phyloP scores from a whole-genome alignment of 2,113 vertebrate genomes.

The Oncorhynchus nerka region DNA sequence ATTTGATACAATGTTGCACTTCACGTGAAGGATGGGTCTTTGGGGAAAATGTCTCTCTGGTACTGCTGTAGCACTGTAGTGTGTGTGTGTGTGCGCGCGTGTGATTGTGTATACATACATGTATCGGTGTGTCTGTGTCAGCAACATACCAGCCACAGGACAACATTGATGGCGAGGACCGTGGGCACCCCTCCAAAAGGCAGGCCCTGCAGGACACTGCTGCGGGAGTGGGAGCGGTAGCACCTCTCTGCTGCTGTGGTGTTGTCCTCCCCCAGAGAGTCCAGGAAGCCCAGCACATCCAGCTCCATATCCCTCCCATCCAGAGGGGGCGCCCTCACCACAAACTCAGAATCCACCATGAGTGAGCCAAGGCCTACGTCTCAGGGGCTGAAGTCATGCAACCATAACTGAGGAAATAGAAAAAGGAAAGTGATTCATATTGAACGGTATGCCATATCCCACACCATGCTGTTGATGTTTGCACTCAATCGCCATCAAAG shows the following conservation, averaged over 20 bases:
- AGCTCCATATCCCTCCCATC: slow-evolving; percentile 45
- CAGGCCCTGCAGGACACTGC: slow-evolving; percentile 89
- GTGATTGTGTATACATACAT: neutral
- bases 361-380: slow-evolving; percentile 40
- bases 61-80: neutral
- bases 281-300: slow-evolving; percentile 60
- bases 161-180: slow-evolving; percentile 84
- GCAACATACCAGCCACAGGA: slow-evolving; percentile 86
- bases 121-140: too few relatives aligned
- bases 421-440: too few relatives aligned
- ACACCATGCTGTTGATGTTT: too few relatives aligned
- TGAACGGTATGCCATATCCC: too few relatives aligned
- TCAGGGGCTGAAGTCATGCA: neutral
- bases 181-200: slow-evolving; percentile 92
- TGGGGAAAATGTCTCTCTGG: neutral
- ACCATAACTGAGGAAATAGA: slow-evolving; percentile 52
- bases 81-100: too few relatives aligned
- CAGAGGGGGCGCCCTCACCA: slow-evolving; percentile 43
- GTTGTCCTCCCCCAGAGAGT: slow-evolving; percentile 62
- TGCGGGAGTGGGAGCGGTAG: slow-evolving; percentile 80
- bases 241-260: slow-evolving; percentile 74
- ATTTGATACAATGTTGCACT: too few relatives aligned
- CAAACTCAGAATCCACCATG: slow-evolving; percentile 64
- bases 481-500: too few relatives aligned
- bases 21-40: neutral